A percentile compares a stretch with the other conserved stretches of the same genome.
phyloP scores from a whole-genome alignment of 1,140 invertebrate genomes.

The Acromyrmex heyeri region DNA sequence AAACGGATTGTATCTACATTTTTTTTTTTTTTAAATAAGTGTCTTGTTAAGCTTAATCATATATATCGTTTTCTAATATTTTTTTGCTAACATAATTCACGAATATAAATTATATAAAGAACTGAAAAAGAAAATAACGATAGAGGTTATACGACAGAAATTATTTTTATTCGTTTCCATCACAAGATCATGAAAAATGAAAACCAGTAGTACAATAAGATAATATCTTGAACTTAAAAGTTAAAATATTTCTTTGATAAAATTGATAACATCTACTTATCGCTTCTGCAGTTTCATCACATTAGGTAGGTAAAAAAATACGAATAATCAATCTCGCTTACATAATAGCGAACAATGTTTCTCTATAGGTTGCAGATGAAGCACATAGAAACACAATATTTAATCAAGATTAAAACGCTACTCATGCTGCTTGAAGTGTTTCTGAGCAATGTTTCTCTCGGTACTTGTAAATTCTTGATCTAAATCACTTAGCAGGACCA shows the following conservation, averaged over 20 bases:
- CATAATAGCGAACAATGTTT: conserved; percentile 27
- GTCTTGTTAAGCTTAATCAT: not conserved
- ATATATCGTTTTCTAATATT: not conserved
- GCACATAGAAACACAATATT: conserved; percentile 28
- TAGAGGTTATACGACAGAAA: not conserved
- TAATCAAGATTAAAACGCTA: conserved; percentile 66
- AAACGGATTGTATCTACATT: not conserved
- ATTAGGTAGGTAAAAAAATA: conserved; percentile 49
- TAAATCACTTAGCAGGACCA: not conserved
- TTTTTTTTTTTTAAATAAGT: not conserved
- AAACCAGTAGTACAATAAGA: not conserved
- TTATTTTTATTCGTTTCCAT: not conserved
- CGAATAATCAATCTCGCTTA: conserved; percentile 52
- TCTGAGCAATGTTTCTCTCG: conserved; percentile 6
- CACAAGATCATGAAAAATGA: not conserved
- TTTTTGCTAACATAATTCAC: not conserved
- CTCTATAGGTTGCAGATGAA: conserved; percentile 29
- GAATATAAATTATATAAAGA: not conserved
- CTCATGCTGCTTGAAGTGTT: conserved; percentile 31
- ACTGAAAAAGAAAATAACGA: no score
- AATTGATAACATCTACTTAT: not conserved
- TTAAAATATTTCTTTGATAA: not conserved
- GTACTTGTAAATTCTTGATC: conserved; percentile 43
- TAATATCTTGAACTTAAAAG: not conserved
- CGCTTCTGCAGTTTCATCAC: conserved; percentile 5